Percentiles rank a stretch among this genome's conserved stretches.
phyloP scores from a whole-genome alignment of 2,797 vertebrate genomes.

The Acanthurus leucopareius region DNA sequence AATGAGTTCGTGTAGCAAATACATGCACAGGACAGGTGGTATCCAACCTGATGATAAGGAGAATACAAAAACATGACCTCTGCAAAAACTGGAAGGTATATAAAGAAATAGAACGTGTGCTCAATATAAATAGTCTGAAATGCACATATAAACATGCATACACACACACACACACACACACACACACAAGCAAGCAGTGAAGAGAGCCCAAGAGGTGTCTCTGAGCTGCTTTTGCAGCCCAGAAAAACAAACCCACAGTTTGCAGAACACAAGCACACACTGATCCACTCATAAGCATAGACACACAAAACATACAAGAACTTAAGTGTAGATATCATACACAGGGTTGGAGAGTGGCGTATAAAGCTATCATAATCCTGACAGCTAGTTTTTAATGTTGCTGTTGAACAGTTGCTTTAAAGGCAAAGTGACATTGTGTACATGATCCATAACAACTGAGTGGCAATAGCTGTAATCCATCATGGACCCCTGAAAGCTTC shows the following conservation, averaged over 20 bases:
- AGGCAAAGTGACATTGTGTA: too few relatives aligned
- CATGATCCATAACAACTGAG: too few relatives aligned
- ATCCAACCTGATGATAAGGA: slow-evolving; percentile 18
- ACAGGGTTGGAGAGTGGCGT: too few relatives aligned
- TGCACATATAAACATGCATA: neutral
- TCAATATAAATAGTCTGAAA: slow-evolving; percentile 1
- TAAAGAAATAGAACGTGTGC: neutral
- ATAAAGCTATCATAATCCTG: too few relatives aligned
- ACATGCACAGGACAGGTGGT: slow-evolving; percentile 21
- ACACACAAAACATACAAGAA: too few relatives aligned
- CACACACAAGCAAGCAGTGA: neutral
- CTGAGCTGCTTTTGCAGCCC: neutral
- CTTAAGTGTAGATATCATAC: too few relatives aligned
- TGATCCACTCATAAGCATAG: too few relatives aligned
- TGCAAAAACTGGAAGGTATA: slow-evolving; percentile 3
- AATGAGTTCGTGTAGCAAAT: slow-evolving; percentile 56
- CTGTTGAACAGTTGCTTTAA: too few relatives aligned
- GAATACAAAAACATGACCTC: slow-evolving; percentile 10
- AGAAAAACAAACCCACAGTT: slow-evolving; percentile 12
- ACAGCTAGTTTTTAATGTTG: too few relatives aligned
- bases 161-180: slow-evolving; percentile 3
- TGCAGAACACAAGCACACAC: neutral
- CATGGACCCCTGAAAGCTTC: too few relatives aligned
- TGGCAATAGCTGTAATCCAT: too few relatives aligned
- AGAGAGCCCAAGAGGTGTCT: slow-evolving; percentile 7